These are phyloP conservation scores for Raja brachyura DNA, from an alignment of 2,113 vertebrate genomes.

Conservation along the genomic window DNA sequence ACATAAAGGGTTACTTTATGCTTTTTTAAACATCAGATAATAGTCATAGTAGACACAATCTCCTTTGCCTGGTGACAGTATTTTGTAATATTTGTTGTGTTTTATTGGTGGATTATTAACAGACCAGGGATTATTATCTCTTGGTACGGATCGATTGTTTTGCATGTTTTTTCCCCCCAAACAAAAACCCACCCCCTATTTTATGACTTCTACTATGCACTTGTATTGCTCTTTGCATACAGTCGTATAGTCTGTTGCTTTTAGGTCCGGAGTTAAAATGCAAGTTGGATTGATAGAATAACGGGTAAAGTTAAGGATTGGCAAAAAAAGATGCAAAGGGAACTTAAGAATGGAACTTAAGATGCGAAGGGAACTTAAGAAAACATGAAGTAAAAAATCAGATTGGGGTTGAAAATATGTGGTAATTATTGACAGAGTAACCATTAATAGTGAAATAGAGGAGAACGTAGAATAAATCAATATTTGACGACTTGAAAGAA, in stretches of 20 bases:
- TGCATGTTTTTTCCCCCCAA: background rate
- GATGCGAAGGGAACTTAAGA: background rate
- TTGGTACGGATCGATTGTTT: background rate
- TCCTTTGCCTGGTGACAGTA: background rate
- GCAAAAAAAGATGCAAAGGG: background rate
- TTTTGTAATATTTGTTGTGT: background rate
- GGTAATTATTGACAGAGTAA: background rate
- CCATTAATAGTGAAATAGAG: background rate
- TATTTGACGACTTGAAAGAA: background rate
- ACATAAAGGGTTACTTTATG: background rate
- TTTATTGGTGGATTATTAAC: background rate
- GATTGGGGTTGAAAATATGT: background rate
- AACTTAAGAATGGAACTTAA: background rate
- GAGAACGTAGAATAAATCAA: background rate
- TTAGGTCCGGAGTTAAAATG: background rate
- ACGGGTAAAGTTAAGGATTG: background rate
- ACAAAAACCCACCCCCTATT: background rate
- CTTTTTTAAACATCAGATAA: background rate
- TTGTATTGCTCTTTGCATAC: background rate
- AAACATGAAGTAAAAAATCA: background rate
- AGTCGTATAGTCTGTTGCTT: background rate
- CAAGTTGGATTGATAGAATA: background rate
- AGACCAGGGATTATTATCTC: background rate
- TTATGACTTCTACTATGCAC: background rate
- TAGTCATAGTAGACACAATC: background rate